Evolutionary conservation across 1,140 invertebrate genomes (phyloP), one percentile per base, ranked within the genome.

Genomic region (Orchesella cincta): DNA sequence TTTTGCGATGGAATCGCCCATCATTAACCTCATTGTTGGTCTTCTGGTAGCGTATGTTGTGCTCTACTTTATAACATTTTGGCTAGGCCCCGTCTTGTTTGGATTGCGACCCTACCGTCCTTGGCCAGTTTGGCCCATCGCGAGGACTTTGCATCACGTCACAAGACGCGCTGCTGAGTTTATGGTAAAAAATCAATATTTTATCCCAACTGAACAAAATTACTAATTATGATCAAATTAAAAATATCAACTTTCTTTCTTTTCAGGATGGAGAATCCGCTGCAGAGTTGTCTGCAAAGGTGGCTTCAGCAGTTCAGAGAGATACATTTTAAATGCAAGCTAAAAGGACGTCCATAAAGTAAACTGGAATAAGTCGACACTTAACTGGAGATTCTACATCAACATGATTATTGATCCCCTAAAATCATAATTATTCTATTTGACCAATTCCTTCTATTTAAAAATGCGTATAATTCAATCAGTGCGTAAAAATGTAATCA

Each of bases 21-120:
- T 67, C 14, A 67, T 67, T 31, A 67, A 67, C 33, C 33, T 67
- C 62, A 67, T 67, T 14, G 26, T 67, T 3, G 62, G 28, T 14
- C 8, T 67, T 33, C n/a, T 67, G 62, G 62, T 67, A 12, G 62
- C 62, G 12, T 67, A 67, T 29, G 28, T 67, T 33, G 62, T 67
- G 28, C 5, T 67, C 26, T 67, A 67, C 31, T 67, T 67, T 29
- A 67, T 67, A 31, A 67, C 62, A 26, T 67, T 67, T n/a, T 29
- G 14, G 1, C 26, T 67, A 12, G 62, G 62, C 29, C 62, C 62
- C 12, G 62, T 67, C 12, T 29, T 67, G 26, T 67, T 67, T 33
- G 62, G 62, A 5, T 3, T 67, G 26, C 8, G 62, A 29, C 62
- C 62, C 1, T 67, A 67, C 33, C 62, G 12, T 31, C 28, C 28